Conservation (phyloP, 2,797 vertebrate genomes). For the Salarias fasciatus region DNA sequence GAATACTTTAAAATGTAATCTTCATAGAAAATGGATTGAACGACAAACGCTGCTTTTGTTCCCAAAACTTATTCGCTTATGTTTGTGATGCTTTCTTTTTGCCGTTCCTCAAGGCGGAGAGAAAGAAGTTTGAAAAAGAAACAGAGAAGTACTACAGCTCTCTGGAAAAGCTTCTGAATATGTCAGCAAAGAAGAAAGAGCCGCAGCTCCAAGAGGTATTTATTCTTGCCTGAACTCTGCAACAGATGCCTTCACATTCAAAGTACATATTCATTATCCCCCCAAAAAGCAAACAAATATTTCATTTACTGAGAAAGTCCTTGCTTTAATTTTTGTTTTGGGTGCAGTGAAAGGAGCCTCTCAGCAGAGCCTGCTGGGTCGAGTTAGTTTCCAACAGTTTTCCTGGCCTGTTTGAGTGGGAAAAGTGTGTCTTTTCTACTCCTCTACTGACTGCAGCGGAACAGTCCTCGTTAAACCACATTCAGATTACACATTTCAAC, state of each 20-base stretch:
- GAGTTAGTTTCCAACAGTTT: conserved; percentile 66
- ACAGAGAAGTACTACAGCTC: conserved; percentile 97
- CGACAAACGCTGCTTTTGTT: neutral
- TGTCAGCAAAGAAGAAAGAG: conserved; percentile 99
- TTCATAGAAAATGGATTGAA: neutral
- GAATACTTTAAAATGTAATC: neutral
- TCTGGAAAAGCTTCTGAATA: conserved; percentile 94
- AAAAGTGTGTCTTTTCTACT: conserved; percentile 60
- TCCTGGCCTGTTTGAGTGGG: conserved; percentile 64
- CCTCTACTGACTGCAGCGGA: conserved; percentile 34
- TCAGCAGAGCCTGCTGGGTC: conserved; percentile 32
- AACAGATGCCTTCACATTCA: conserved; percentile 15
- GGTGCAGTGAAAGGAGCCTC: conserved; percentile 23
- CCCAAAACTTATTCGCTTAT: neutral
- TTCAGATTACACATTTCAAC: conserved; percentile 10
- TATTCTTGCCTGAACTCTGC: conserved; percentile 24
- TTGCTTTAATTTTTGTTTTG: conserved; percentile 37
- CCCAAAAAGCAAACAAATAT: conserved; percentile 18
- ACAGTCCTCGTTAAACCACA: conserved; percentile 1
- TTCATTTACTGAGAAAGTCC: conserved; percentile 41
- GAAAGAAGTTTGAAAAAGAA: conserved; percentile 98
- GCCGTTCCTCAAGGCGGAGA: conserved; percentile 86
- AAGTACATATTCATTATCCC: conserved; percentile 2
- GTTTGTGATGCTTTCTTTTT: neutral
- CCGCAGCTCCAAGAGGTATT: conserved; percentile 95